Evolutionary conservation across 2,888 invertebrate genomes (phyloP).

Genomic region (Ctenicera cuprea): DNA sequence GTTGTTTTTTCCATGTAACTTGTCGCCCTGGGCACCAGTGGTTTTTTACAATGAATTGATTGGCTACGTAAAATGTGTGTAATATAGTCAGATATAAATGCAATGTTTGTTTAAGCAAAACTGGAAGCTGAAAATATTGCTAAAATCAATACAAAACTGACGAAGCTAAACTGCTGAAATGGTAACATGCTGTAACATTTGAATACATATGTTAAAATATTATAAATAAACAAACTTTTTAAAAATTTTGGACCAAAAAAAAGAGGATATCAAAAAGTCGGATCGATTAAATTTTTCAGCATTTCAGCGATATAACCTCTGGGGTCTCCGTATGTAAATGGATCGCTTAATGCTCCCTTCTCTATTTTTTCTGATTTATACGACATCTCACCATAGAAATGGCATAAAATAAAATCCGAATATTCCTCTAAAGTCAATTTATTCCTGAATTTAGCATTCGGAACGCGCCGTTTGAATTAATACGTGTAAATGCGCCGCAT

Average conservation of each 20-base stretch:
- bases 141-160: neutral
- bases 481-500: conserved; percentile 70
- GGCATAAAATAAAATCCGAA: conserved; percentile 63
- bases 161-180: neutral
- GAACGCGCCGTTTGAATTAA: conserved; percentile 69
- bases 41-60: too few relatives aligned
- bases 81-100: neutral
- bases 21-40: too few relatives aligned
- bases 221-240: conserved; percentile 14
- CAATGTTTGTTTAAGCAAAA: too few relatives aligned
- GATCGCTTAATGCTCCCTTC: conserved; percentile 50
- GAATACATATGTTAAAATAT: neutral
- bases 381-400: conserved; percentile 61
- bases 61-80: too few relatives aligned
- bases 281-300: conserved; percentile 26
- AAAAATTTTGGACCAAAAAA: neutral
- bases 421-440: conserved; percentile 65
- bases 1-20: too few relatives aligned
- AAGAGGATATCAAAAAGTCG: conserved; percentile 1
- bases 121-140: neutral
- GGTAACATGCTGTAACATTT: neutral
- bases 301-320: conserved; percentile 17
- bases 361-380: conserved; percentile 63
- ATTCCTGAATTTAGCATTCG: conserved; percentile 69
- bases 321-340: conserved; percentile 48